Evolutionary conservation across 2,888 invertebrate species (phyloP), one percentile per base, ranked within the genome.

Genomic region (Rhabditoides inermis): DNA sequence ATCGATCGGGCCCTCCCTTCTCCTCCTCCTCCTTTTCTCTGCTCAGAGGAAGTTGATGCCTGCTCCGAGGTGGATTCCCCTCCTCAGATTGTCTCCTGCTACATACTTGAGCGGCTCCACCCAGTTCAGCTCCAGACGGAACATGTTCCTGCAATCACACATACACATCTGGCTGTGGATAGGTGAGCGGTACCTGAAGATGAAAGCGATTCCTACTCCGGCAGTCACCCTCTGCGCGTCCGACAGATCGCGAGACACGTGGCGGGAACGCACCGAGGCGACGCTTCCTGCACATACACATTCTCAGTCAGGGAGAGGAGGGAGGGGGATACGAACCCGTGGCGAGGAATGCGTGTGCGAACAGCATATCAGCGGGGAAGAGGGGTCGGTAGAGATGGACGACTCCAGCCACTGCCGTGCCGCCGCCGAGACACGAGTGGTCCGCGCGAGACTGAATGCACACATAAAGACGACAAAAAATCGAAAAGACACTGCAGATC

Each of bases 321-420:
- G 32, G 7, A 32, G 32, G 7, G 12, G n/a, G 23, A 23, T 12
- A 82, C 76, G 88, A 89, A 63, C 92, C 94, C 49, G 84, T 84
- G 78, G 90, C 91, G 57, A 89, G 77, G 79, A 95, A 98, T 51
- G 86, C 81, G 79, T 98, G 95, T 37, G 88, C 84, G 56, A 88
- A 83, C 77, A 94, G 87, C 65, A 88, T 82, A 63, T 89, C 51
- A 2, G 62, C 57, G 7, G 76, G 76, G 32, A 62, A 60, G 18
- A 98, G 82, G 10, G 92, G 92, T 1, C 87, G 84, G 81, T 86
- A 94, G 27, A 90, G 73, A 80, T 95, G 94, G 12, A 88, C 76
- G 0, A 87, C 92, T 2, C 84, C 82, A 15, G 88, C 85, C 88
- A 91, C 90, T 79, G 86, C 90, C 39, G 86, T 82, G 82, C 85